These are phyloP conservation scores for Pygoscelis antarcticus DNA, from an alignment of 2,113 vertebrate species.

Conservation along the genomic window DNA sequence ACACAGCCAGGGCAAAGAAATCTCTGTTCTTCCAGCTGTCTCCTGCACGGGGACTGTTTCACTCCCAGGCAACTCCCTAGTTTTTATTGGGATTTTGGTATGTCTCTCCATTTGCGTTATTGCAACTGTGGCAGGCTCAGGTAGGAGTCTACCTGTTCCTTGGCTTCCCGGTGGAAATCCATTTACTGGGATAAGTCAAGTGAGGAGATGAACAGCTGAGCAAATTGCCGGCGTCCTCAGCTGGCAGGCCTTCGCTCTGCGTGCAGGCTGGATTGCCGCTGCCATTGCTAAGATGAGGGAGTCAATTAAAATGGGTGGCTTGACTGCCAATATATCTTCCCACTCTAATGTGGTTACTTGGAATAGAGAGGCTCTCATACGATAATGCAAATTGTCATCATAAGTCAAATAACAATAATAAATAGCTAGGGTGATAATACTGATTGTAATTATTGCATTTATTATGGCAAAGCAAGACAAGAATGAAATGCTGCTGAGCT, in stretches of 20 bases:
- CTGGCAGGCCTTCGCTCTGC: background rate
- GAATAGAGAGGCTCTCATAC: background rate
- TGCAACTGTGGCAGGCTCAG: background rate
- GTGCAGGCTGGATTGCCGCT: background rate
- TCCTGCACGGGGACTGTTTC: background rate
- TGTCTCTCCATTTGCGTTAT: background rate
- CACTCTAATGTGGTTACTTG: background rate
- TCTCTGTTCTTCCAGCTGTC: background rate
- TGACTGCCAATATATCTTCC: background rate
- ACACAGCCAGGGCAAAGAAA: background rate
- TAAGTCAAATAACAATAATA: slow-evolving; percentile 15
- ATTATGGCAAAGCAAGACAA: background rate
- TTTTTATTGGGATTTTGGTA: background rate
- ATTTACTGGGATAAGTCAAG: background rate
- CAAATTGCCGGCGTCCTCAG: background rate
- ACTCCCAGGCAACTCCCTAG: background rate
- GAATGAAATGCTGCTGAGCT: background rate
- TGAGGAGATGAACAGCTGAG: background rate
- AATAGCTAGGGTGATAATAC: background rate
- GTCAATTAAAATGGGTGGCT: background rate
- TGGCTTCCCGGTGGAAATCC: background rate
- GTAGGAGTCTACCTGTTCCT: background rate
- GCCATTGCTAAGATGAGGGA: background rate
- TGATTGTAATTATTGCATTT: background rate
- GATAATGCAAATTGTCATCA: background rate